Base-by-base conservation (phyloP, 35 echinoderm and acorn worm species). In the Strongylocentrotus purpuratus region DNA sequence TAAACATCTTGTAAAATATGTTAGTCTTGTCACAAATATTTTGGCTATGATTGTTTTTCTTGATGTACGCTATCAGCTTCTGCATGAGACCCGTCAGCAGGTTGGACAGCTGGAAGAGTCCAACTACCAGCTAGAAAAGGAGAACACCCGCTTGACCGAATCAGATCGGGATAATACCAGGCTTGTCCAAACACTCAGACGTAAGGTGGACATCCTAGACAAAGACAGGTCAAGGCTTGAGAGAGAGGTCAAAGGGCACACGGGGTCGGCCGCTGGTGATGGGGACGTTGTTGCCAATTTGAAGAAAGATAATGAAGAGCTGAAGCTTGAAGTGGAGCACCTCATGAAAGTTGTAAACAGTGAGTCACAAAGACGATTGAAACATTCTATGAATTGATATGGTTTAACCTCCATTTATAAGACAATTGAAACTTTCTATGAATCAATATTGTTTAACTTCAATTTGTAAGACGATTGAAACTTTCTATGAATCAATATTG, bases 21-120 rank as follows among this genome's bases (percentile, higher is more conserved):
- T 41, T 41, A 41, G 35, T 41, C 35, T 41, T 41, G 35, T 41
- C 3, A 41, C 3, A 55, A 55, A 55, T 55, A 55, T 55, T 55
- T 55, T 2, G 2, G 10, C 1, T 55, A 55, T 55, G 50, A 55
- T 12, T 55, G 48, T 55, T 55, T 55, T 11, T 55, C 11, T 55
- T 55, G 8, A 15, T 55, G 15, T 55, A 12, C 9, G 52, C 11
- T 3, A 20, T 0, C 91, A 93, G 91, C 3, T 93, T 93, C 48
- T 93, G 11, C 91, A 46, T 93, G 31, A 97, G 65, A 52, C 94
- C 15, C 85, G 94, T 33, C 95, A 94, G 32, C 93, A 78, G 47
- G 59, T 95, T 5, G 92, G 48, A 25, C 95, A 97, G 46, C 91
- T 97, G 9, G 96, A 97, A 86, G 92, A 95, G 48, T 59, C 92